Percentiles rank a stretch among this genome's conserved stretches.
Conservation (phyloP, 2,888 invertebrate genomes). For the Xestoiulus laeticollis region DNA sequence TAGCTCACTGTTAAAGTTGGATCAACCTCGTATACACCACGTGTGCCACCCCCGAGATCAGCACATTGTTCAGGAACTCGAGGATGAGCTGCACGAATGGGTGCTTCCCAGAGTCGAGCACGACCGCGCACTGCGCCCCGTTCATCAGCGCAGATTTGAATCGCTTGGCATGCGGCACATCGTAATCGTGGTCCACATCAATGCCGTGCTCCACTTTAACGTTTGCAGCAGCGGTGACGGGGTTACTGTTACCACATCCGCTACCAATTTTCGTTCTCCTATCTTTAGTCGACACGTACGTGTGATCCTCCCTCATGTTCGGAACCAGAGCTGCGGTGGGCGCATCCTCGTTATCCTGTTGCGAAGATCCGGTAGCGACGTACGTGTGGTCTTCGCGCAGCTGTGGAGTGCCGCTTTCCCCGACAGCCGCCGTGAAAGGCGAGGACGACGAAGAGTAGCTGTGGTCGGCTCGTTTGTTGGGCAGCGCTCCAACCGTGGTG, state of each 20-base stretch:
- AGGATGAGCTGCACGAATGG: slow-evolving; percentile 54
- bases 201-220: background rate
- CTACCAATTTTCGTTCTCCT: background rate
- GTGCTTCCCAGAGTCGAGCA: slow-evolving; percentile 51
- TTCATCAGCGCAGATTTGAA: background rate
- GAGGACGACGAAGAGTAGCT: slow-evolving; percentile 50
- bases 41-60: slow-evolving; percentile 55
- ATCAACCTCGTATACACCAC: slow-evolving; percentile 54
- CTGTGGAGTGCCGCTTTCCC: background rate
- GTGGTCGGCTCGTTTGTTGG: slow-evolving; percentile 53
- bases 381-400: slow-evolving; percentile 55
- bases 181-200: background rate
- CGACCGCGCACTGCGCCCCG: background rate
- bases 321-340: background rate
- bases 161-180: slow-evolving; percentile 3
- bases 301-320: slow-evolving; percentile 52
- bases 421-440: background rate
- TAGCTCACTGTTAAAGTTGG: slow-evolving; percentile 40
- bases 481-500: background rate
- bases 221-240: background rate
- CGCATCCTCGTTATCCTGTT: background rate
- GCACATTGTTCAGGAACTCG: slow-evolving; percentile 55
- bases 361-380: background rate
- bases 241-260: background rate
- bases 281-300: slow-evolving; percentile 54